A percentile compares a stretch with the other conserved stretches of the same genome.
phyloP scores from a whole-genome alignment of 2,113 vertebrate species.

The Siphamia tubifer region DNA sequence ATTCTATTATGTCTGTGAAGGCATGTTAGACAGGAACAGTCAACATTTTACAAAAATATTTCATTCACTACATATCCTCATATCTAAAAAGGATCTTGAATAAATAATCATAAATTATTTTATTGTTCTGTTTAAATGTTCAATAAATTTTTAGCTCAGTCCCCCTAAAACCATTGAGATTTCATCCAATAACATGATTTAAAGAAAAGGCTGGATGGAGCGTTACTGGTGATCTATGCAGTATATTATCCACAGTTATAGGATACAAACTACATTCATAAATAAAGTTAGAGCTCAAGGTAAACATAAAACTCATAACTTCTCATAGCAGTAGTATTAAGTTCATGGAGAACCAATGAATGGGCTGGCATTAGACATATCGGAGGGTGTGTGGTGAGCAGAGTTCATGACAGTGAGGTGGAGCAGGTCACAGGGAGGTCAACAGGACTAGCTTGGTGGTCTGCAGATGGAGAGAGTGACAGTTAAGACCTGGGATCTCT shows the following conservation, averaged over 20 bases:
- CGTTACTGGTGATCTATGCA: too few species aligned
- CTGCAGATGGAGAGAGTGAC: constrained; percentile 54
- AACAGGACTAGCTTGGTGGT: constrained; percentile 62
- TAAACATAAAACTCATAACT: not conserved
- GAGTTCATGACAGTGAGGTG: constrained; percentile 58
- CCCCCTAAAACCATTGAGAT: not conserved
- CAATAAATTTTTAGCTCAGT: too few species aligned
- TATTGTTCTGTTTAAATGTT: too few species aligned
- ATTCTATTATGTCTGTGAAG: too few species aligned
- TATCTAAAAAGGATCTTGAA: too few species aligned
- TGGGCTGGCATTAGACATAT: not conserved
- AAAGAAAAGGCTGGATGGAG: too few species aligned
- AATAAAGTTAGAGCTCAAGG: not conserved
- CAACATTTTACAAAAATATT: too few species aligned
- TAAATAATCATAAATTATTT: too few species aligned
- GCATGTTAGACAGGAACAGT: too few species aligned
- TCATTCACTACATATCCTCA: too few species aligned
- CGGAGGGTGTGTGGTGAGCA: constrained; percentile 33
- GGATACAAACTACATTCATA: not conserved
- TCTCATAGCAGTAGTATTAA: too few species aligned
- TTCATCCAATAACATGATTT: not conserved
- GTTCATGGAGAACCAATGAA: not conserved
- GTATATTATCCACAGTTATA: too few species aligned
- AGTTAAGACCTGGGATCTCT: constrained; percentile 23
- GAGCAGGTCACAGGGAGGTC: constrained; percentile 65